Evolutionary conservation across 1,140 invertebrate species (phyloP).

Genomic region (Drosophila tani): DNA sequence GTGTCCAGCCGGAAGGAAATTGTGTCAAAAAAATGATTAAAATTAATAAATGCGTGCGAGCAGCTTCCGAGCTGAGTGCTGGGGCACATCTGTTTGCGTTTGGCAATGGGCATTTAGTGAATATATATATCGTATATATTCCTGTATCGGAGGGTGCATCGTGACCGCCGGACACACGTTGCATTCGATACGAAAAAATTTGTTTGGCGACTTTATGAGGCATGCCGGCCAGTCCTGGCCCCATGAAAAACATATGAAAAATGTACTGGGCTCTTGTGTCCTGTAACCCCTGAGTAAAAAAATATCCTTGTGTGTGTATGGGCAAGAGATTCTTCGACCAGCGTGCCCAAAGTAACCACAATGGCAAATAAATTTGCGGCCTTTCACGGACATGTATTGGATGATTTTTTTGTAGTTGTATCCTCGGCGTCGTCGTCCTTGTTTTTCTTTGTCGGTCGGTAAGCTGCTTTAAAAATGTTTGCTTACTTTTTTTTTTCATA

Average conservation of each 20-base stretch:
- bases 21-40: slow-evolving; percentile 70
- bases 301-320: slow-evolving; percentile 16
- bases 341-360: slow-evolving; percentile 71
- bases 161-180: slow-evolving; percentile 11
- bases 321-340: slow-evolving; percentile 28
- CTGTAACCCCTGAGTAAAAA: slow-evolving; percentile 25
- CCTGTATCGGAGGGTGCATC: slow-evolving; percentile 13
- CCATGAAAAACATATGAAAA: slow-evolving; percentile 71
- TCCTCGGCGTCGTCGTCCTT: slow-evolving; percentile 1
- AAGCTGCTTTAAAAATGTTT: slow-evolving; percentile 53
- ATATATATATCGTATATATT: slow-evolving; percentile 5
- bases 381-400: slow-evolving; percentile 53
- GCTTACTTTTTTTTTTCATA: slow-evolving; percentile 33
- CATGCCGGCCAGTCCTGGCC: slow-evolving; percentile 30
- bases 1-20: slow-evolving; percentile 34
- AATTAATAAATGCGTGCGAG: slow-evolving; percentile 75
- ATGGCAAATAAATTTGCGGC: slow-evolving; percentile 80
- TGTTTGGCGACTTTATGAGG: slow-evolving; percentile 75
- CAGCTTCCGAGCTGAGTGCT: slow-evolving; percentile 42
- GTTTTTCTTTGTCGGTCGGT: slow-evolving; percentile 26
- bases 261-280: slow-evolving; percentile 36
- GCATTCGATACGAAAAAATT: slow-evolving; percentile 44
- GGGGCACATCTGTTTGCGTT: slow-evolving; percentile 43
- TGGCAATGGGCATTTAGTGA: slow-evolving; percentile 69
- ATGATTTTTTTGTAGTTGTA: slow-evolving; percentile 19